These are phyloP conservation scores for Equus quagga DNA, from an alignment of 2,113 vertebrate genomes.

Conservation along the genomic window DNA sequence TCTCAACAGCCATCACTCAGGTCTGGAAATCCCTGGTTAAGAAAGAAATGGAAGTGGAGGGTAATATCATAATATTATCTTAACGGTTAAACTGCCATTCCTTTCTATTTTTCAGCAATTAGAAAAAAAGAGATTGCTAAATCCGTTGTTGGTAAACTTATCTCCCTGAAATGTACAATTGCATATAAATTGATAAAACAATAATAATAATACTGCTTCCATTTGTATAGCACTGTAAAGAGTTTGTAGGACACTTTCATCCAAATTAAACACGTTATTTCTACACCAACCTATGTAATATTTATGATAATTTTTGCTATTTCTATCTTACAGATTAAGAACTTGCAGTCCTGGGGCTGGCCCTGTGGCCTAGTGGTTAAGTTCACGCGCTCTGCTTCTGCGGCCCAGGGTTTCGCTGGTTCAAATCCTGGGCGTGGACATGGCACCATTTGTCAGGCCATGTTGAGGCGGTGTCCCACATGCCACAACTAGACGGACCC, in stretches of 20 bases:
- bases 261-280: not conserved
- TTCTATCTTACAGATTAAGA: not conserved
- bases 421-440: not conserved
- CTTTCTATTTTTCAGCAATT: not conserved
- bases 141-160: no score
- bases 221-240: not conserved
- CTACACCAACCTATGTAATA: not conserved
- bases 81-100: not conserved
- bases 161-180: not conserved
- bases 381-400: no score
- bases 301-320: not conserved
- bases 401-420: no score
- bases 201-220: not conserved
- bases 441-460: no score
- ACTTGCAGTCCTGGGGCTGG: not conserved
- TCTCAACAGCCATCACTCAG: not conserved
- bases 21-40: not conserved
- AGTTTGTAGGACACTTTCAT: not conserved
- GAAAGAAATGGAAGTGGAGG: not conserved
- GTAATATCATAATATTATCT: not conserved
- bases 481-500: no score
- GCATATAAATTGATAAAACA: no score
- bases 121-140: not conserved
- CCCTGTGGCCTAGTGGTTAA: no score
- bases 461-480: no score